Conservation (phyloP, 2,888 invertebrate species). For the Athalia cordata region DNA sequence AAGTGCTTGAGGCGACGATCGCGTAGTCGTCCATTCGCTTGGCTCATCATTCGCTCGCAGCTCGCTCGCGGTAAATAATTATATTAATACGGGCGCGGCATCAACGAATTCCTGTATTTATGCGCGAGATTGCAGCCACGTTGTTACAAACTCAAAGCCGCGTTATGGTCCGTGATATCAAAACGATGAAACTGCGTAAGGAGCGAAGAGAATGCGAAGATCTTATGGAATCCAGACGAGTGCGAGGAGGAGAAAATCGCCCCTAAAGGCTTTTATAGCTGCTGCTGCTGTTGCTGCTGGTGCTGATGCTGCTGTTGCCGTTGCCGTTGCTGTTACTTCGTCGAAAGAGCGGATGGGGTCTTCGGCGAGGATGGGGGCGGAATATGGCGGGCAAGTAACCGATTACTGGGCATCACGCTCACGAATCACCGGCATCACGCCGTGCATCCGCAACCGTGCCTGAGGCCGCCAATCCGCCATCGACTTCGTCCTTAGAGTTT, state of each 20-base stretch:
- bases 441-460: constrained; percentile 72
- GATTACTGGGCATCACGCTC: constrained; percentile 72
- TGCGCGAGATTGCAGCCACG: constrained; percentile 64
- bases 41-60: too few relatives aligned
- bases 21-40: constrained; percentile 47
- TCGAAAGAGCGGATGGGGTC: constrained; percentile 1
- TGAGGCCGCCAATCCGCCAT: constrained; percentile 73
- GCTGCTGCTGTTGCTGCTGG: too few relatives aligned
- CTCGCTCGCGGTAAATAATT: constrained; percentile 72
- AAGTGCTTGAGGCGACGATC: constrained; percentile 55
- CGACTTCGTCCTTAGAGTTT: constrained; percentile 57
- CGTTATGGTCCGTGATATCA: constrained; percentile 54
- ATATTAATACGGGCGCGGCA: constrained; percentile 72
- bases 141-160: constrained; percentile 54
- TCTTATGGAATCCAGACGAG: constrained; percentile 38
- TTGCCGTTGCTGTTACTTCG: too few relatives aligned
- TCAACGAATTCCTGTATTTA: constrained; percentile 72
- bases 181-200: constrained; percentile 56
- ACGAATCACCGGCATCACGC: constrained; percentile 73
- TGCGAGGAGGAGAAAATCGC: constrained; percentile 43
- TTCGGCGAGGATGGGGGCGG: constrained; percentile 59
- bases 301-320: too few relatives aligned
- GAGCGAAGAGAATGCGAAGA: constrained; percentile 45
- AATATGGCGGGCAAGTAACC: constrained; percentile 67
- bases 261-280: neutral